phyloP scores from a whole-genome alignment of 1,140 invertebrate species.

The Varroa destructor region DNA sequence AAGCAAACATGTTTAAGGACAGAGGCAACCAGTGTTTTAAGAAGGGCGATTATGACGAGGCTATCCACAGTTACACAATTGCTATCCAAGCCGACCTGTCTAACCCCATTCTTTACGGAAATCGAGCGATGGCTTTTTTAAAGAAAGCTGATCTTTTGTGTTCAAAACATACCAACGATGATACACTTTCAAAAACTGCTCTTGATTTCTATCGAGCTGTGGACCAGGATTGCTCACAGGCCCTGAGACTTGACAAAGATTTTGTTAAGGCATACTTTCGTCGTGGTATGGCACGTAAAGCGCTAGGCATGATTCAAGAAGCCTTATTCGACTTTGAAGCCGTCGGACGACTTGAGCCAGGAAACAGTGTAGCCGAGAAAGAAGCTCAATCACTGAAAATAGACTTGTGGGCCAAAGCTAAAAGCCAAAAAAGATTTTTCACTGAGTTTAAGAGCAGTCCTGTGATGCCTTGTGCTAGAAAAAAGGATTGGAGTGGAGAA shows the following conservation, averaged over 20 bases:
- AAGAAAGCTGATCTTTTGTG: constrained; percentile 54
- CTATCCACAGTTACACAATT: constrained; percentile 61
- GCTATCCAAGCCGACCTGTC: constrained; percentile 60
- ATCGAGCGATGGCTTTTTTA: constrained; percentile 70
- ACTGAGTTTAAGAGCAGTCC: constrained; percentile 11
- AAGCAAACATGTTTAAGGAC: constrained; percentile 22
- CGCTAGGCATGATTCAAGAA: constrained; percentile 48
- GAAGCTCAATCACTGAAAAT: constrained; percentile 40
- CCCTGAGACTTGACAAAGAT: constrained; percentile 54
- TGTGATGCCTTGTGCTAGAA: background rate
- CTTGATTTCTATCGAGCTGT: constrained; percentile 53
- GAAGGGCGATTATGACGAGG: constrained; percentile 58
- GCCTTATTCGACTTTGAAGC: constrained; percentile 54
- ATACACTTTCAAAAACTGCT: constrained; percentile 7
- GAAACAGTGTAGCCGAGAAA: constrained; percentile 46
- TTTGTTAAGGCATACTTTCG: constrained; percentile 68
- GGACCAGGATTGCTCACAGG: constrained; percentile 58
- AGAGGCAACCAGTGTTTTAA: constrained; percentile 66
- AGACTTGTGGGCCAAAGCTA: constrained; percentile 29
- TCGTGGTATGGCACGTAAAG: constrained; percentile 54
- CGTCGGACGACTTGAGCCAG: constrained; percentile 55
- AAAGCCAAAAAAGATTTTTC: constrained; percentile 15
- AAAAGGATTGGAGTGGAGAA: constrained; percentile 8
- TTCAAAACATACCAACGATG: background rate
- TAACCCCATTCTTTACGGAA: constrained; percentile 69